phyloP scores from a whole-genome alignment of 2,113 vertebrate species.

The Ascaphus truei region DNA sequence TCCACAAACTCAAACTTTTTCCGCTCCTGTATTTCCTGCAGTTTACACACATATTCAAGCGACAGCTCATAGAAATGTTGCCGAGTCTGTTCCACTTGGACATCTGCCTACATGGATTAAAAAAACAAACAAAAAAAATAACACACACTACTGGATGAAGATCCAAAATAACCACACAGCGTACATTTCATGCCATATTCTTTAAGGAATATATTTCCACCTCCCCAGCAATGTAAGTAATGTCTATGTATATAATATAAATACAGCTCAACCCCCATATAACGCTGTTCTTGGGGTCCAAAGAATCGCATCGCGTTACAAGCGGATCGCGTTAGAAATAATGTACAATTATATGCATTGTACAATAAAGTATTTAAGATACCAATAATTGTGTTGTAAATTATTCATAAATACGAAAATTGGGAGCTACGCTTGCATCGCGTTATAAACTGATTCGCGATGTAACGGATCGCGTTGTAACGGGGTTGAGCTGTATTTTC shows the following conservation, averaged over 20 bases:
- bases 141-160: conserved; percentile 18
- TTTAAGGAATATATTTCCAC: conserved; percentile 16
- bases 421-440: no score
- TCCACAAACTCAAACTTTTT: conserved; percentile 98
- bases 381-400: no score
- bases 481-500: no score
- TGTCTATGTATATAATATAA: background rate
- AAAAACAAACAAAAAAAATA: conserved; percentile 8
- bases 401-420: no score
- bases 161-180: conserved; percentile 1
- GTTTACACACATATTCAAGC: conserved; percentile 89
- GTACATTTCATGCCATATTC: conserved; percentile 23
- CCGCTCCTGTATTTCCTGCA: conserved; percentile 96
- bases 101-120: conserved; percentile 75
- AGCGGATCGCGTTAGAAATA: no score
- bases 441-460: no score
- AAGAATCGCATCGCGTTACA: background rate
- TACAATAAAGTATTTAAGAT: no score
- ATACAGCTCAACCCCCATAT: background rate
- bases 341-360: no score
- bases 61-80: conserved; percentile 93
- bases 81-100: conserved; percentile 81
- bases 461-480: no score
- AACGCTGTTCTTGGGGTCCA: background rate
- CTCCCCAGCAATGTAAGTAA: background rate